Conservation (phyloP, 2,797 vertebrate genomes). For the Micrastur ruficollis region DNA sequence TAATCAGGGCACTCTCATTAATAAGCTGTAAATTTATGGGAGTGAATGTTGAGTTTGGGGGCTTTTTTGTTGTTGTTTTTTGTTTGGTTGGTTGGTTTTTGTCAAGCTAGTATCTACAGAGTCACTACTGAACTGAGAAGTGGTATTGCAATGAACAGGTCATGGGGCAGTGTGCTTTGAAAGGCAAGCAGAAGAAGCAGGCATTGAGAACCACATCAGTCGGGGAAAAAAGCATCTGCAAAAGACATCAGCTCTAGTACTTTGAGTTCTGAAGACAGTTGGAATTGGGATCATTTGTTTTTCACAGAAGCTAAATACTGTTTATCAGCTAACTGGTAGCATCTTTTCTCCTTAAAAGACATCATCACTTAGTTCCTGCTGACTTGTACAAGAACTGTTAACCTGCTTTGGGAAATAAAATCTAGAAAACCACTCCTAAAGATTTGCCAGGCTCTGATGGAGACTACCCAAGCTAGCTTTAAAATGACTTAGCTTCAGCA, state of each 20-base stretch:
- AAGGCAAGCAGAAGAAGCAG: background rate
- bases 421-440: background rate
- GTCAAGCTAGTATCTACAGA: background rate
- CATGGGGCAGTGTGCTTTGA: background rate
- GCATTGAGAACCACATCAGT: background rate
- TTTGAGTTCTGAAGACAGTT: background rate
- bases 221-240: background rate
- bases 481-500: background rate
- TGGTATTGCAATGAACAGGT: background rate
- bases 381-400: background rate
- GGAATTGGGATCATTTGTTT: slow-evolving; percentile 27
- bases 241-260: background rate
- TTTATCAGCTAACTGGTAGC: slow-evolving; percentile 21
- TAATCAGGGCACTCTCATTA: background rate
- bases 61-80: no score
- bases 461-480: background rate
- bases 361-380: background rate
- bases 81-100: background rate
- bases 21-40: background rate
- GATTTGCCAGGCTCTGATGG: background rate
- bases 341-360: background rate
- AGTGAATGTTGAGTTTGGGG: background rate
- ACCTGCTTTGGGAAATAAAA: background rate
- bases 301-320: background rate
- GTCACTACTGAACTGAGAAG: background rate